Evolutionary conservation across 2,888 invertebrate species (phyloP), one percentile per base, ranked within the genome.

Genomic region (Isoperla grammatica): DNA sequence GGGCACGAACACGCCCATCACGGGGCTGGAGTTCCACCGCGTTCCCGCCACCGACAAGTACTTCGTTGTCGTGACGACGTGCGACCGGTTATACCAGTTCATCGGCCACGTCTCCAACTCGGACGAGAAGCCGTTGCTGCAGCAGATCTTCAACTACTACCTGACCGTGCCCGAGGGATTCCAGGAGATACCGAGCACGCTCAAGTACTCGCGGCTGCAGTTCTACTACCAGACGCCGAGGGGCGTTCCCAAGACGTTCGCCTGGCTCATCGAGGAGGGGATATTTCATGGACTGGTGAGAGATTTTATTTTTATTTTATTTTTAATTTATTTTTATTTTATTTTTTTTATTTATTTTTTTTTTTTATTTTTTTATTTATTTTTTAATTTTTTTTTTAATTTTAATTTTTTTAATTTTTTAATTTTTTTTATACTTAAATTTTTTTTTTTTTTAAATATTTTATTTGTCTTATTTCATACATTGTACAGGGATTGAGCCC

Each of bases 201-300:
- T 88, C 54, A 82, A 84, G 58, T 88, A 88, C 73, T 93, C 95
- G 0, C 85, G 84, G 69, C 76, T 95, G 58, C 86, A 88, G 67
- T 86, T 93, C 70, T 90, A 81, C 75, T 86, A 86, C 58, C 80
- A 84, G 54, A 83, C 84, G 66, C 79, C 79, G 60, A 78, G 81
- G 68, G 81, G 81, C 61, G 48, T 61, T 1, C 93, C 94, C 0
- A 86, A 84, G 69, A 82, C 84, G 2, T 90, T 93, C 78, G 92
- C 88, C 0, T 95, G 95, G 95, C 78, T 95, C 68, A 90, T 89
- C 15, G 90, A 88, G 67, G 84, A 86, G 22, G 93, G 92, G 8
- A 82, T 95, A 66, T 85, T 86, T 67, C 86, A 84, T 75, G 89
- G 89, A 42, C 82, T 88, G 79, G 90, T 92, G 72, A 69, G 62